These are phyloP conservation scores for Musca vetustissima DNA, from an alignment of 1,140 invertebrate species.

Conservation along the genomic window DNA sequence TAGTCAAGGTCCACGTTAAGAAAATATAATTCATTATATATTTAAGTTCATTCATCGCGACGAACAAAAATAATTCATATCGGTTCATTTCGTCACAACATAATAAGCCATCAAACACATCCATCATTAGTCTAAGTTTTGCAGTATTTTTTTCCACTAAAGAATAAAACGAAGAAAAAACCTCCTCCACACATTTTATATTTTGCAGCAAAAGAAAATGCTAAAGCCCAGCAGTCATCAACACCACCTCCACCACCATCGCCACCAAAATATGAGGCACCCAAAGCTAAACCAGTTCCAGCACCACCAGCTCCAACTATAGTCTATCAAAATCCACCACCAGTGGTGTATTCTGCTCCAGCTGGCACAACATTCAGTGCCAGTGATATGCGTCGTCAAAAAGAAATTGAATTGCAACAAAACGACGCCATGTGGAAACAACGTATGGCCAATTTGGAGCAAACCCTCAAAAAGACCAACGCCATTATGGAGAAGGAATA, in stretches of 20 bases:
- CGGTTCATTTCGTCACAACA: no score
- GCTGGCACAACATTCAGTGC: constrained; percentile 50
- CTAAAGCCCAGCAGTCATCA: constrained; percentile 11
- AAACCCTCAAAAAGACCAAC: constrained; percentile 57
- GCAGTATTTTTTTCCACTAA: neutral
- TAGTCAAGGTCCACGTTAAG: no score
- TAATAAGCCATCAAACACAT: no score
- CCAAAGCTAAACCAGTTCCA: constrained; percentile 23
- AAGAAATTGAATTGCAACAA: constrained; percentile 48
- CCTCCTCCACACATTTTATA: no score
- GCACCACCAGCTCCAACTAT: constrained; percentile 33
- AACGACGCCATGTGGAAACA: constrained; percentile 58
- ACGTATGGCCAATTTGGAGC: constrained; percentile 56
- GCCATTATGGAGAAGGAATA: constrained; percentile 58
- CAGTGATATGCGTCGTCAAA: constrained; percentile 51
- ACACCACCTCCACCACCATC: constrained; percentile 12
- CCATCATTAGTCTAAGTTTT: neutral
- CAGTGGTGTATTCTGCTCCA: constrained; percentile 42
- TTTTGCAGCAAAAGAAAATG: constrained; percentile 43
- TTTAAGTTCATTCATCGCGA: no score
- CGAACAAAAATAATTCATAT: no score
- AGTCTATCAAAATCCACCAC: constrained; percentile 38
- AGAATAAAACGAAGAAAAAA: neutral
- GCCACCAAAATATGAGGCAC: constrained; percentile 29
- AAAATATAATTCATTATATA: no score